Base-by-base conservation (phyloP, 2,888 invertebrate species). In the Torymus aiolomorphi region DNA sequence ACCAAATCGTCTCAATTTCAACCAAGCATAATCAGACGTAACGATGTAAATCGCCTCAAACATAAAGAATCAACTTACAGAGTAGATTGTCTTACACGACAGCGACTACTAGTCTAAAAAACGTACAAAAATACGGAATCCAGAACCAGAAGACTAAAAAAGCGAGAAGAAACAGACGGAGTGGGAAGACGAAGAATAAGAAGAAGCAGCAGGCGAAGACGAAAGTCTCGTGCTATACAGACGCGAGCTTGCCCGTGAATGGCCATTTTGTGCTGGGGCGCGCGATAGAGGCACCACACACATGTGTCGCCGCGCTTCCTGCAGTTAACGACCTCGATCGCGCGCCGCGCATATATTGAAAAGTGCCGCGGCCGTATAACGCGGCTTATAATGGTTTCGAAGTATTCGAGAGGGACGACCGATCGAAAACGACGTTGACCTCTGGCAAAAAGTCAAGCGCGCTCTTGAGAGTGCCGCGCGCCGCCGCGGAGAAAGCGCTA, bases 291-390 rank as follows among this genome's bases (percentile, higher is more conserved):
- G 83, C 83, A 12, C 51, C 42, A 57, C 65, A 13, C 24, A 10
- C 57, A 80, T 82, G 83, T 81, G 85, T 85, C 84, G 85, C 83
- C 86, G 85, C 86, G 88, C 87, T 89, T 89, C 89, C 88, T 89
- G 88, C 88, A 88, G 88, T 88, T 88, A 88, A 89, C 88, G 89
- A 88, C 88, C 89, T 84, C 88, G 87, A 89, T 89, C 86, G 87
- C 86, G 86, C 85, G 85, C 86, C 86, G 86, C 84, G 18, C 51
- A 51, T n/a, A 57, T 20, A 59, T 49, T 20, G 49, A 62, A 31
- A 62, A 11, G 42, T 42, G 61, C 16, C 31, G 20, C 11, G 11
- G 8, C 13, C 51, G 10, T 12, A 11, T 81, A 81, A 3, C 76
- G 82, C 85, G 82, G 82, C 82, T 86, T 86, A 31, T 31, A 87